Conservation (phyloP, 1,140 invertebrate genomes). For the Pseudomyrmex flavicornis region DNA sequence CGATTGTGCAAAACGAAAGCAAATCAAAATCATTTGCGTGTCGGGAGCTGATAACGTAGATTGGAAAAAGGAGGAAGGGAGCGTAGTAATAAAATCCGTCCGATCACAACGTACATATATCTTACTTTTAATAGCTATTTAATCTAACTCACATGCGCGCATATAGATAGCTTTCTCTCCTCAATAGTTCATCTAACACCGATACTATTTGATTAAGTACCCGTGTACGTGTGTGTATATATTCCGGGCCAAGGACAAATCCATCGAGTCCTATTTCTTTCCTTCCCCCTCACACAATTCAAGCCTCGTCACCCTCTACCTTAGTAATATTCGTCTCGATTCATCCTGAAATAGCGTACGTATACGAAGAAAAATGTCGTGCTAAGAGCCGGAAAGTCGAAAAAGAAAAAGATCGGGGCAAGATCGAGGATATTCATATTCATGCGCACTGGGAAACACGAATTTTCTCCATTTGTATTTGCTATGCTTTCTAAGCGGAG, state of each 20-base stretch:
- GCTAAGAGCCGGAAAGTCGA: slow-evolving; percentile 8
- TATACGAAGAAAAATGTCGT: neutral
- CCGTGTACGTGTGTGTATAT: neutral
- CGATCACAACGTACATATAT: neutral
- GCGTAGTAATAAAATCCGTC: neutral
- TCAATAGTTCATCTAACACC: slow-evolving; percentile 17
- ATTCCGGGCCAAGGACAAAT: slow-evolving; percentile 59
- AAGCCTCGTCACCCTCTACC: neutral
- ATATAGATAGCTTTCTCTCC: neutral
- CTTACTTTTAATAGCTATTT: slow-evolving; percentile 8
- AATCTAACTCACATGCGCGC: slow-evolving; percentile 12
- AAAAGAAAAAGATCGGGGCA: neutral
- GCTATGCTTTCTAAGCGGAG: neutral
- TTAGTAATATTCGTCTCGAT: slow-evolving; percentile 52
- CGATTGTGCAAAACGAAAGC: neutral
- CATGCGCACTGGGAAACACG: neutral
- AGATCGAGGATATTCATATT: neutral
- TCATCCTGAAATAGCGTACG: neutral
- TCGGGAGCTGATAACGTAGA: neutral
- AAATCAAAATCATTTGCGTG: neutral
- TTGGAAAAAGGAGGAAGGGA: neutral
- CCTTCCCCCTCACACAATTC: neutral
- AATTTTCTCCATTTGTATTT: slow-evolving; percentile 23
- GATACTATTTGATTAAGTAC: slow-evolving; percentile 2
- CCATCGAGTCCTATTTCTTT: slow-evolving; percentile 17